Base-by-base conservation (phyloP, 2,888 invertebrate species). In the Allolobophora icterica region DNA sequence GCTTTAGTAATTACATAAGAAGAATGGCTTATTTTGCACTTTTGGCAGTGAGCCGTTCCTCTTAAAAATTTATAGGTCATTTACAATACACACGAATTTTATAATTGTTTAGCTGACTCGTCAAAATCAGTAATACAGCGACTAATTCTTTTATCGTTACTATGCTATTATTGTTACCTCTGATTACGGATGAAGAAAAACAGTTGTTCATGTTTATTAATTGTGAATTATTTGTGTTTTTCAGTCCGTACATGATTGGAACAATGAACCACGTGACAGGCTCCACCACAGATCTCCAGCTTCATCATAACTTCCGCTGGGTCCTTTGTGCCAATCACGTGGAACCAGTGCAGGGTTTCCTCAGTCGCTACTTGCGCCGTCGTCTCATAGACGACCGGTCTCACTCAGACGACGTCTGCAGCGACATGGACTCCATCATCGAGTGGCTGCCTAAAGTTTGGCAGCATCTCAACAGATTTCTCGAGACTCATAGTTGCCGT, bases 401-500 rank as follows among this genome's bases (percentile, higher is more conserved):
- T 71, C 87, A 89, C 6, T 97, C 97, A 0, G 38, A 33, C 17
- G 71, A 34, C 89, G 89, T 58, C n/a, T 45, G 24, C 40, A 35
- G 97, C 98, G 95, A 94, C 92, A 93, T 95, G 87, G 94, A 94
- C 92, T 94, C 94, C 92, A 94, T 99, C 19, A 96, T 99, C 90
- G 98, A 99, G 92, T 99, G 99, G 99, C 96, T 99, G 93, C 98
- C 99, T 0, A 97, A 97, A 91, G 98, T 98, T 19, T 99, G 98
- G 98, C 97, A 97, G 92, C 98, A 99, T 94, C 96, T 99, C 92
- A 99, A 99, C 96, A 97, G 98, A 92, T 99, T 98, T 96, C 96
- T 99, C 89, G 99, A 99, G 95, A 97, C 97, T 1, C 98, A 99
- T 96, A 98, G 98, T 94, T 98, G 98, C n/a, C 97, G 98, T 91